Percentiles rank a stretch among this genome's conserved stretches.
phyloP scores from a whole-genome alignment of 2,797 vertebrate genomes.

The Fistularia commersonii region DNA sequence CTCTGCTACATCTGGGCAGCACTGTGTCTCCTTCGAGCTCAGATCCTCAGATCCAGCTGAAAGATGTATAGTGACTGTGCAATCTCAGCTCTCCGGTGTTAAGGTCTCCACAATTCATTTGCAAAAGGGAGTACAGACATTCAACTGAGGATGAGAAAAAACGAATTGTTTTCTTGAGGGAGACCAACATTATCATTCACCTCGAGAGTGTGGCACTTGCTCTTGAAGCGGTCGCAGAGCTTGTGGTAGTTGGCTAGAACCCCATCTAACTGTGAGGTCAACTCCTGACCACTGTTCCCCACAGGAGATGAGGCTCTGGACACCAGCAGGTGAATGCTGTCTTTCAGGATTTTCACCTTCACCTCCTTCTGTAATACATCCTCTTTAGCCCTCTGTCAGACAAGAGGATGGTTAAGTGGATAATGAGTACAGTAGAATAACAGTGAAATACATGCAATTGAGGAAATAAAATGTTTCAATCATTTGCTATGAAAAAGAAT shows the following conservation, averaged over 20 bases:
- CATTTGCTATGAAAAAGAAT: no score
- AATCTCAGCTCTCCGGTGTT: no score
- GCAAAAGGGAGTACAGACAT: no score
- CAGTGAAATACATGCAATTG: neutral
- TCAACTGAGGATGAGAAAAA: no score
- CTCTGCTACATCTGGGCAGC: no score
- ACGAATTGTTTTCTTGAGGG: no score
- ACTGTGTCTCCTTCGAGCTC: no score
- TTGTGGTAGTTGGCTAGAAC: conserved; percentile 93
- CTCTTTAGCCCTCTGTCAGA: conserved; percentile 89
- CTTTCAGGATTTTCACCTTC: conserved; percentile 95
- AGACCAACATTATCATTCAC: conserved; percentile 57
- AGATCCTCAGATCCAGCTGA: no score
- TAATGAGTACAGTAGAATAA: neutral
- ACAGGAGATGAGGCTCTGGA: conserved; percentile 74
- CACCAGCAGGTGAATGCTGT: conserved; percentile 89
- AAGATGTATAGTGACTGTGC: no score
- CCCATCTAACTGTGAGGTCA: conserved; percentile 79
- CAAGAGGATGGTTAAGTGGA: neutral
- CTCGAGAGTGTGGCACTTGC: conserved; percentile 96
- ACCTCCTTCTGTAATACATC: conserved; percentile 99
- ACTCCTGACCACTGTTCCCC: conserved; percentile 69
- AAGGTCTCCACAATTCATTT: no score
- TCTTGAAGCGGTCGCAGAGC: conserved; percentile 91
- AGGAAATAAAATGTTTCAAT: no score